A percentile compares a stretch with the other conserved stretches of the same genome.
Conservation (phyloP, 1,140 invertebrate species). For the Yoshiicerus persimilis region DNA sequence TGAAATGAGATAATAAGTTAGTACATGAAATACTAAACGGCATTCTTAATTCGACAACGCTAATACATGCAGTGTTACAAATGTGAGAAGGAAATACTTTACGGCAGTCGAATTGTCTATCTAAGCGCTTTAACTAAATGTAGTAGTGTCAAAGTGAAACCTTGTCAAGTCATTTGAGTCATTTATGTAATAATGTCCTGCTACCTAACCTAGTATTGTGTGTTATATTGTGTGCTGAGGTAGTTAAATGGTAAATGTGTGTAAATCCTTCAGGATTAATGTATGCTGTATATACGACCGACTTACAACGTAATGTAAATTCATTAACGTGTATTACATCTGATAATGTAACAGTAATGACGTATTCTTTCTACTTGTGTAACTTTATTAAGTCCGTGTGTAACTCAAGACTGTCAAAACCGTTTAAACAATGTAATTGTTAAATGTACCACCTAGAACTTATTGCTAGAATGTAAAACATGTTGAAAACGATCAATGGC, state of each 20-base stretch:
- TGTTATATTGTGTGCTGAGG: too few relatives aligned
- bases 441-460: background rate
- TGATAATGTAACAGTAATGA: background rate
- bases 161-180: background rate
- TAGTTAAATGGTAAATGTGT: too few relatives aligned
- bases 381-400: background rate
- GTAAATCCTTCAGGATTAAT: too few relatives aligned
- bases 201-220: background rate
- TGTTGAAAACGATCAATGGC: background rate
- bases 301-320: background rate
- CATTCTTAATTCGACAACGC: too few relatives aligned
- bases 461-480: background rate
- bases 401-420: slow-evolving; percentile 20
- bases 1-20: background rate
- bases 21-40: background rate
- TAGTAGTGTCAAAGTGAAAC: background rate
- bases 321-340: background rate
- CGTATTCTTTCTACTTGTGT: background rate
- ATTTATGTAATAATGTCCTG: background rate
- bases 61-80: too few relatives aligned
- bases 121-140: background rate
- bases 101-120: background rate
- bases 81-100: too few relatives aligned
- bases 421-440: background rate
- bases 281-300: too few relatives aligned